phyloP scores from a whole-genome alignment of 2,888 invertebrate species.

The Polyommatus iphigenia region DNA sequence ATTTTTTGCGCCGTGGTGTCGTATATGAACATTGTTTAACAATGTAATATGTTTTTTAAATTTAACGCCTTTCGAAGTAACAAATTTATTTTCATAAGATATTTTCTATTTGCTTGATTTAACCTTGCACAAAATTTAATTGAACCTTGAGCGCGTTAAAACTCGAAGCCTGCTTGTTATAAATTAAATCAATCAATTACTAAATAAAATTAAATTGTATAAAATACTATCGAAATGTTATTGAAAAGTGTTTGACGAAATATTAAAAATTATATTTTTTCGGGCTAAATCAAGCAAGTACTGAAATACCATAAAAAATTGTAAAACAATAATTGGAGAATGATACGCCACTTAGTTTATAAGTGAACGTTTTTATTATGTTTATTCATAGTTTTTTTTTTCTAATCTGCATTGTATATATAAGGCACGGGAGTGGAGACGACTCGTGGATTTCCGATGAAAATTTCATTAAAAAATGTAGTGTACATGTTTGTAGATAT shows the following conservation, averaged over 20 bases:
- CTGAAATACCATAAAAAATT: conserved; percentile 47
- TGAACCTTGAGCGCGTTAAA: not conserved
- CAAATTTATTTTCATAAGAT: conserved; percentile 22
- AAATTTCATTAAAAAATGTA: conserved; percentile 31
- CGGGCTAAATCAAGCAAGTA: conserved; percentile 22
- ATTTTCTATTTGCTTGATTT: conserved; percentile 32
- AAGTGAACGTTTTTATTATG: conserved; percentile 72
- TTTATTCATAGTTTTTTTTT: conserved; percentile 65
- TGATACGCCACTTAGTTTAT: conserved; percentile 68
- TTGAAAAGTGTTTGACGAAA: not conserved
- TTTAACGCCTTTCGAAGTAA: conserved; percentile 23
- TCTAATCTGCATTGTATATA: conserved; percentile 57
- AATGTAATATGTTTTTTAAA: conserved; percentile 13
- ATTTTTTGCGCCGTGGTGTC: conserved; percentile 21
- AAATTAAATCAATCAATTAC: not conserved
- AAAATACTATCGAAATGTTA: not conserved
- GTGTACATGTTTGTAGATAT: conserved; percentile 1
- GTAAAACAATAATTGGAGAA: conserved; percentile 42
- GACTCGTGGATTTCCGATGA: conserved; percentile 34
- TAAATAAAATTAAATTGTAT: not conserved
- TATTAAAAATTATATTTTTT: not conserved
- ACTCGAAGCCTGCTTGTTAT: conserved; percentile 9
- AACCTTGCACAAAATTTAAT: conserved; percentile 6
- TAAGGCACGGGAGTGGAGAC: conserved; percentile 55
- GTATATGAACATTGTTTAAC: conserved; percentile 17